Evolutionary conservation across 1,140 invertebrate genomes (phyloP), one percentile per base, ranked within the genome.

Genomic region (Teleogryllus occipitalis): DNA sequence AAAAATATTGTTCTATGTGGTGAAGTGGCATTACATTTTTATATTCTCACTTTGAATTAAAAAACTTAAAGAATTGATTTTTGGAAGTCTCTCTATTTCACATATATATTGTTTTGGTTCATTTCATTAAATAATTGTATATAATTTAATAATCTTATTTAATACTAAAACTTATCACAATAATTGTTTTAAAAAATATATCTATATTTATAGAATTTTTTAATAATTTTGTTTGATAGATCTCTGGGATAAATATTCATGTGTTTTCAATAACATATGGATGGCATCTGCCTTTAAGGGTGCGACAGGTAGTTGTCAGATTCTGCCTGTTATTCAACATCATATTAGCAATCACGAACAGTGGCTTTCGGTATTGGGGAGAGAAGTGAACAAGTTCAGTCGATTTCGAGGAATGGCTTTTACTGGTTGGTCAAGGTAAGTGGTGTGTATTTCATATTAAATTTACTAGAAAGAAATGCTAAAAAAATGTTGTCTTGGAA

Each of bases 361-460:
- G 8, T 94, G 92, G 92, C 80, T 90, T 21, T 84, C 87, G 75
- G 88, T 90, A 81, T 83, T 93, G 0, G 84, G 86, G 48, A 82
- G 85, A 46, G 85, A 90, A 81, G 85, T 87, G 84, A 87, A 82
- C 81, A 89, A 85, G 83, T 85, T 89, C 81, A 87, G 84, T 81
- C 88, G 86, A 87, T 92, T 89, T 84, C 84, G 87, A 84, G 92
- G 92, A 14, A 88, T 93, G 22, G 91, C 91, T 15, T 84, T 95
- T 7, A 95, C 94, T 18, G 94, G 94, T 0, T 95, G 93, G 93
- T 93, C 94, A 27, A 89, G 93, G 82, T 92, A 89, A 82, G 78
- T 72, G 27, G 7, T 1, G 27, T 39, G 27, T 39, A 5, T 39
- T 39, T 39, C 27, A 39, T 39, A 39, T 22, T 2, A n/a, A 22